These are phyloP conservation scores for Drosophila pseudotalamancana DNA, from an alignment of 2,888 invertebrate genomes.

Conservation along the genomic window DNA sequence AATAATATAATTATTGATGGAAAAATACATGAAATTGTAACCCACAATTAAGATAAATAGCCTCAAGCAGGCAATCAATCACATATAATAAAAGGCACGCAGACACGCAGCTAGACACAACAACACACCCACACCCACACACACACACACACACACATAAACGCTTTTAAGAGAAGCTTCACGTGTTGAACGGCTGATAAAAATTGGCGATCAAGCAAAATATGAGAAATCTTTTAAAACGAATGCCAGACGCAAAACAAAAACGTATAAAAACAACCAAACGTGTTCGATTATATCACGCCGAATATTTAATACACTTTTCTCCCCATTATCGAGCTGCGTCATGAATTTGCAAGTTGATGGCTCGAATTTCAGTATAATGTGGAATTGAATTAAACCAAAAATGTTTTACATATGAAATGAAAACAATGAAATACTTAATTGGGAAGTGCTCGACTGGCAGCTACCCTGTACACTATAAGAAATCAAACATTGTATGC, in stretches of 20 bases:
- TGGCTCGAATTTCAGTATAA: neutral
- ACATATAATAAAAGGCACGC: constrained; percentile 33
- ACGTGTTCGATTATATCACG: constrained; percentile 2
- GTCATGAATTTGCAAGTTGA: constrained; percentile 7
- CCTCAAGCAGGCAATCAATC: constrained; percentile 56
- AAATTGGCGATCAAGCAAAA: constrained; percentile 22
- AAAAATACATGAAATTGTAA: constrained; percentile 36
- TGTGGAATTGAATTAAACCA: constrained; percentile 6
- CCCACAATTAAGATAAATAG: constrained; percentile 31
- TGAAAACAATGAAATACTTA: neutral
- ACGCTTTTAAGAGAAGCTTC: constrained; percentile 18
- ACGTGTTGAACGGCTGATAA: constrained; percentile 54
- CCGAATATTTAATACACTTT: constrained; percentile 25
- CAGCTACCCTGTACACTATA: constrained; percentile 6
- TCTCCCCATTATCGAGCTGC: neutral
- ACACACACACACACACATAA: neutral
- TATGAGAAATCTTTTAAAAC: constrained; percentile 18
- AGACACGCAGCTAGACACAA: constrained; percentile 3
- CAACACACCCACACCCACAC: constrained; percentile 32
- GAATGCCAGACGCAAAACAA: constrained; percentile 39
- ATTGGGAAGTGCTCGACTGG: neutral
- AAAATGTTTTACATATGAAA: neutral
- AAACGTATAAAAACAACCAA: constrained; percentile 21
- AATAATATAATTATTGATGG: constrained; percentile 29
- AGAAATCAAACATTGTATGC: no score